These are phyloP conservation scores for Xanthorhoe spadicearia DNA, from an alignment of 2,888 invertebrate genomes.

Conservation along the genomic window DNA sequence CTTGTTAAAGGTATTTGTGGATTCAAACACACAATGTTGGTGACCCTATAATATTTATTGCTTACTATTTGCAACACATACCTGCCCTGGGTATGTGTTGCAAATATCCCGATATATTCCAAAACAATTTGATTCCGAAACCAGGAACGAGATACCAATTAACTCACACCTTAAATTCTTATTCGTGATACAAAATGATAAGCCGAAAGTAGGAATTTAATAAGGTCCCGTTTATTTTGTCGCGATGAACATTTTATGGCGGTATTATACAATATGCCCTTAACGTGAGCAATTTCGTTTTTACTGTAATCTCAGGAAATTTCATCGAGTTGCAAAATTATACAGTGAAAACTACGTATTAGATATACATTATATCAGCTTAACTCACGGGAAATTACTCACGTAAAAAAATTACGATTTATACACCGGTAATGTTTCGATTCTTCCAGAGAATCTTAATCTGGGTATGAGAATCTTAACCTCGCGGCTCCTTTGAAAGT, in stretches of 20 bases:
- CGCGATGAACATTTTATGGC: conserved; percentile 69
- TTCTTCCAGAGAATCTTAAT: no score
- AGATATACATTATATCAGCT: no score
- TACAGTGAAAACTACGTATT: neutral
- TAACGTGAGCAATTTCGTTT: conserved; percentile 66
- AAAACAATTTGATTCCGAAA: conserved; percentile 25
- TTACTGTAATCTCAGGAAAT: conserved; percentile 73
- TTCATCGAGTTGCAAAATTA: conserved; percentile 54
- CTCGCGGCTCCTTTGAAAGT: no score
- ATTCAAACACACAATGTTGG: no score
- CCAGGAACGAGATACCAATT: conserved; percentile 23
- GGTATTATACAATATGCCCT: conserved; percentile 65
- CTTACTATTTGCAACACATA: neutral
- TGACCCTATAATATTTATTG: no score
- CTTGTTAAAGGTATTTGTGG: no score
- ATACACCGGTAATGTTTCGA: no score
- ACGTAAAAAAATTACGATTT: no score
- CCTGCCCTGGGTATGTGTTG: neutral
- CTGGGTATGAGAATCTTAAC: no score
- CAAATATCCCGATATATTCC: conserved; percentile 24
- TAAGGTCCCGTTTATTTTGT: conserved; percentile 62
- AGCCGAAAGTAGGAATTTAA: conserved; percentile 67
- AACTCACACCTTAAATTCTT: conserved; percentile 45
- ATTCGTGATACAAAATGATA: conserved; percentile 53
- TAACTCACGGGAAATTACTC: no score